Conservation (phyloP, 2,888 invertebrate species). For the Synanthedon myopaeformis region DNA sequence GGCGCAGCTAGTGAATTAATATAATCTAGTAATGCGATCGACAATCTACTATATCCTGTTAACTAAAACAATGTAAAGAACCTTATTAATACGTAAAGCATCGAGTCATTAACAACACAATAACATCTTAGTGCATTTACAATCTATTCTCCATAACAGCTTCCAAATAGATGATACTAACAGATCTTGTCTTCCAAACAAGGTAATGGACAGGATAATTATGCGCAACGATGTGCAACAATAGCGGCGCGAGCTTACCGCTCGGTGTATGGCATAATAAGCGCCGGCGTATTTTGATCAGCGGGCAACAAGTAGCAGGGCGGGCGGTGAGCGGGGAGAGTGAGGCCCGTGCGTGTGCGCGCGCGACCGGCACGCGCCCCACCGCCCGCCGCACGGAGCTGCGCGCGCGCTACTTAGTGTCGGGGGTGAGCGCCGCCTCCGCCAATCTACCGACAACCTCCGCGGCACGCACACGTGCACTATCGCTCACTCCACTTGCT, state of each 20-base stretch:
- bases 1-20: too few species aligned
- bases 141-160: conserved; percentile 56
- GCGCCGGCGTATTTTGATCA: conserved; percentile 64
- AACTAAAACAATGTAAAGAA: conserved; percentile 7
- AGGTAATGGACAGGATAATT: conserved; percentile 69
- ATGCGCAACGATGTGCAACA: conserved; percentile 66
- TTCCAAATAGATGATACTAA: conserved; percentile 59
- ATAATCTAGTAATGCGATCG: neutral
- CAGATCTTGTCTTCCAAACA: conserved; percentile 57
- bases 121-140: conserved; percentile 50
- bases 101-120: conserved; percentile 42
- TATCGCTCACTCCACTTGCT: conserved; percentile 31
- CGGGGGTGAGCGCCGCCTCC: conserved; percentile 73
- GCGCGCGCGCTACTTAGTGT: conserved; percentile 68
- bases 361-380: conserved; percentile 49
- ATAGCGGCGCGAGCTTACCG: conserved; percentile 62
- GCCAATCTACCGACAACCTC: conserved; percentile 67
- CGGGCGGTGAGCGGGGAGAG: conserved; percentile 26
- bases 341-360: conserved; percentile 43
- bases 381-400: conserved; percentile 39
- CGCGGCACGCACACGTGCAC: conserved; percentile 62
- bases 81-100: conserved; percentile 37
- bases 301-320: conserved; percentile 54
- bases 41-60: neutral
- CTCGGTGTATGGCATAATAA: conserved; percentile 61